Base-by-base conservation (phyloP, 2,888 invertebrate genomes). In the Nymphalis urticae region DNA sequence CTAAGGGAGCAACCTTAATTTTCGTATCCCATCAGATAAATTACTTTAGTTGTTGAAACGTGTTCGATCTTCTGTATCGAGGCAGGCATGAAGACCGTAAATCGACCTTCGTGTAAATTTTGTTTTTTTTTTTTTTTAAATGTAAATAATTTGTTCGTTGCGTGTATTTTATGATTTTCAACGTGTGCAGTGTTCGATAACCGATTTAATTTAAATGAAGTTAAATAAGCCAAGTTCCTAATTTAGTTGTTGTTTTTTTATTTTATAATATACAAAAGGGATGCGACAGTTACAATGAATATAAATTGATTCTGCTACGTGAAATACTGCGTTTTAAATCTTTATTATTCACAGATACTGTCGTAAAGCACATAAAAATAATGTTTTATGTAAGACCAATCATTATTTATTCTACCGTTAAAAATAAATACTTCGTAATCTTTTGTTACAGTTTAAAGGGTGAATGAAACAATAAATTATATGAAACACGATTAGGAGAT, bases 1-100 rank as follows among this genome's bases (percentile, higher is more conserved):
- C 60, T 66, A 56, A 48, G 60, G 60, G 53, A 61, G 53, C 51
- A 54, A 61, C 66, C 21, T 61, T 66, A 61, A 61, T 66, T 66
- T 48, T 66, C 48, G 53, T 60, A 60, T 60, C 53, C 59, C 47
- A 66, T 60, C 60, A 61, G 53, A 66, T 61, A 66, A 66, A 66
- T 66, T 47, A 61, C 60, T 61, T 66, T 53, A 53, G 60, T 53
- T 66, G 60, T 60, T 61, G 53, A 66, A 66, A 66, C 60, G 51
- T 47, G n/a, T 61, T 66, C 60, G 48, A 60, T 53, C 47, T 48
- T 19, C 19, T 60, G 60, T 53, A 65, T 65, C 42, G 65, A 51
- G 36, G 59, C 48, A 32, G 50, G 8, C 59, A 59, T 50, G 36
- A 64, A 64, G 58, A 58, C 48, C 32, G 48, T 64, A 48, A 64